These are phyloP conservation scores for Folsomia candida DNA, from an alignment of 2,888 invertebrate genomes.

Conservation along the genomic window DNA sequence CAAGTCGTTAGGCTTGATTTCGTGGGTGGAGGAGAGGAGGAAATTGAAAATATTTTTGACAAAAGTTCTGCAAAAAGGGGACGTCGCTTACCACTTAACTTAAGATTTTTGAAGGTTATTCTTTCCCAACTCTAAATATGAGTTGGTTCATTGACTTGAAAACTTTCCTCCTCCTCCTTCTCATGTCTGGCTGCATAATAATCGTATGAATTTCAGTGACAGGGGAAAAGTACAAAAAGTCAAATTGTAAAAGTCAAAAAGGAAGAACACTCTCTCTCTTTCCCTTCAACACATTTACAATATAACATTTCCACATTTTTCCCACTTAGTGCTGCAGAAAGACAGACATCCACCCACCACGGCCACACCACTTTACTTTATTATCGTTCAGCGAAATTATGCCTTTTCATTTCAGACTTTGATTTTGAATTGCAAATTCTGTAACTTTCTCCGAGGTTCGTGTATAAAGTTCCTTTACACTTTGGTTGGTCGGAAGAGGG, in stretches of 20 bases:
- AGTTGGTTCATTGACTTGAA: not conserved
- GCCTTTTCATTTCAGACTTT: slow-evolving; percentile 19
- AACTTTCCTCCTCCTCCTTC: not conserved
- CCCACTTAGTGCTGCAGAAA: not conserved
- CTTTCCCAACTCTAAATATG: slow-evolving; percentile 7
- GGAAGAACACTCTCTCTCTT: not conserved
- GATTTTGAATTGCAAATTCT: slow-evolving; percentile 46
- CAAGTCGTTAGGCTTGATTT: not conserved
- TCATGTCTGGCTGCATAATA: slow-evolving; percentile 20
- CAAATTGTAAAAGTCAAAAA: not conserved
- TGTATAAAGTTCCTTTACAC: slow-evolving; percentile 1
- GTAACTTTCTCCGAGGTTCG: slow-evolving; percentile 23
- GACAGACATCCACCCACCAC: not conserved
- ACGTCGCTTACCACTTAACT: slow-evolving; percentile 6
- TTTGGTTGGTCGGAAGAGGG: not conserved
- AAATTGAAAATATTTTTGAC: not conserved
- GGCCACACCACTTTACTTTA: slow-evolving; percentile 21
- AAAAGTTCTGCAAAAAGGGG: slow-evolving; percentile 6
- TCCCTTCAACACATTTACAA: not conserved
- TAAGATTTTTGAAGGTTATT: slow-evolving; percentile 22
- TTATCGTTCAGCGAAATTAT: slow-evolving; percentile 3
- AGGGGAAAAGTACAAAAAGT: not conserved
- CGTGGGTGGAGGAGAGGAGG: slow-evolving; percentile 1
- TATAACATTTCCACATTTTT: slow-evolving; percentile 14
- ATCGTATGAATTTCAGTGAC: slow-evolving; percentile 19